Evolutionary conservation across 2,888 invertebrate species (phyloP).

Genomic region (Ophion slaviceki): DNA sequence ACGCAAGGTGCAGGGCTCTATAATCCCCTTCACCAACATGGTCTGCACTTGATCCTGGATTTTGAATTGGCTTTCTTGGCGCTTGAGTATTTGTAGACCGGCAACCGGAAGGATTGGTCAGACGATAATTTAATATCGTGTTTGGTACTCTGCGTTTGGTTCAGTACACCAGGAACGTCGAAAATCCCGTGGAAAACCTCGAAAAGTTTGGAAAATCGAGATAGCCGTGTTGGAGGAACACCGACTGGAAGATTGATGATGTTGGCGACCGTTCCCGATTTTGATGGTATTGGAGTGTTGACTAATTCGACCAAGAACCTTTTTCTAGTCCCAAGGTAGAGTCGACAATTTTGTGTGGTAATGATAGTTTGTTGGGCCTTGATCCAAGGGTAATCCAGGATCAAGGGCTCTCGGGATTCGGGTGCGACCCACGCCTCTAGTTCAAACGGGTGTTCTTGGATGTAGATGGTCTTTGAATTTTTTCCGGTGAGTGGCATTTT

Average conservation of each 20-base stretch:
- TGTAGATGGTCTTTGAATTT: too few relatives aligned
- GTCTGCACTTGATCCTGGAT: neutral
- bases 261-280: neutral
- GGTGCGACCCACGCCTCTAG: too few relatives aligned
- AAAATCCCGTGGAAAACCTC: neutral
- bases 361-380: too few relatives aligned
- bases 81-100: neutral
- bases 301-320: too few relatives aligned
- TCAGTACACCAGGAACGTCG: neutral
- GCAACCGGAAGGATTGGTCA: neutral
- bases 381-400: too few relatives aligned
- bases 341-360: too few relatives aligned
- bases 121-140: neutral
- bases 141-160: neutral
- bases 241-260: neutral
- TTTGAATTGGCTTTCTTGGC: neutral
- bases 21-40: neutral
- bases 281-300: too few relatives aligned
- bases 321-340: too few relatives aligned
- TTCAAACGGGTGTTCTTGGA: too few relatives aligned
- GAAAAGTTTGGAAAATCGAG: neutral
- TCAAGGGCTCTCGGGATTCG: too few relatives aligned
- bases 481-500: too few relatives aligned
- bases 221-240: neutral
- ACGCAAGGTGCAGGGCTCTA: too few relatives aligned